Evolutionary conservation across 2,113 vertebrate species (phyloP).

Genomic region (Nothoprocta perdicaria): DNA sequence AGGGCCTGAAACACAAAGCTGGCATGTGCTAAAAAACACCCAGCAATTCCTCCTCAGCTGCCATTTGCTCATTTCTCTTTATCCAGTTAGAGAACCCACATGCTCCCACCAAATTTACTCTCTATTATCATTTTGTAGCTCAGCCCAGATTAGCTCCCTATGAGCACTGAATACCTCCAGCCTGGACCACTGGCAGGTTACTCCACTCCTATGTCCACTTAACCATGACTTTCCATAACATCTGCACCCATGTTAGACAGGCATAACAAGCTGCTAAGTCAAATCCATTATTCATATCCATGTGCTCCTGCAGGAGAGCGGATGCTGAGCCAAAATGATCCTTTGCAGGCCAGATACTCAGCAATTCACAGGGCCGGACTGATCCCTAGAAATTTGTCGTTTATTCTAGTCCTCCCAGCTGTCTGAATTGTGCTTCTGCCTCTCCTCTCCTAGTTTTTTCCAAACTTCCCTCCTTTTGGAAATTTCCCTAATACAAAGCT

Average conservation of each 20-base stretch:
- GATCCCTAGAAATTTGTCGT: not conserved
- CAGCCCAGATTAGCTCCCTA: accelerated
- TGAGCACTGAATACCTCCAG: not conserved
- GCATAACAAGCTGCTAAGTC: not conserved
- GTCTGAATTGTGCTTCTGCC: not conserved
- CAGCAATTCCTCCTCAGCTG: not conserved
- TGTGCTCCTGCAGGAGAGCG: accelerated
- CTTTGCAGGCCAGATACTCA: not conserved
- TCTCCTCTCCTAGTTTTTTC: not conserved
- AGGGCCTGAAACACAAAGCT: not conserved
- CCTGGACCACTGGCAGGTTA: not conserved
- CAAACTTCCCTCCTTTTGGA: not conserved
- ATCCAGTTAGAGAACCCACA: accelerated
- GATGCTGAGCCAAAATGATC: not conserved
- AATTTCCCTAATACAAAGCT: not conserved
- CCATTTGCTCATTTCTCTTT: not conserved
- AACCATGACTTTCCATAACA: accelerated
- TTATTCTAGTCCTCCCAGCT: not conserved
- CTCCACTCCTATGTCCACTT: accelerated
- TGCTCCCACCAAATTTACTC: not conserved
- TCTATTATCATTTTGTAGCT: not conserved
- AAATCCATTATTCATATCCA: not conserved
- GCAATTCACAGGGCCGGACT: not conserved
- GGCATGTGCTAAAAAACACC: not conserved
- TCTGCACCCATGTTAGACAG: not conserved